Percentiles rank a stretch among this genome's conserved stretches.
These are phyloP conservation scores for Calliopsis andreniformis DNA, from an alignment of 1,140 invertebrate species.

Conservation along the genomic window DNA sequence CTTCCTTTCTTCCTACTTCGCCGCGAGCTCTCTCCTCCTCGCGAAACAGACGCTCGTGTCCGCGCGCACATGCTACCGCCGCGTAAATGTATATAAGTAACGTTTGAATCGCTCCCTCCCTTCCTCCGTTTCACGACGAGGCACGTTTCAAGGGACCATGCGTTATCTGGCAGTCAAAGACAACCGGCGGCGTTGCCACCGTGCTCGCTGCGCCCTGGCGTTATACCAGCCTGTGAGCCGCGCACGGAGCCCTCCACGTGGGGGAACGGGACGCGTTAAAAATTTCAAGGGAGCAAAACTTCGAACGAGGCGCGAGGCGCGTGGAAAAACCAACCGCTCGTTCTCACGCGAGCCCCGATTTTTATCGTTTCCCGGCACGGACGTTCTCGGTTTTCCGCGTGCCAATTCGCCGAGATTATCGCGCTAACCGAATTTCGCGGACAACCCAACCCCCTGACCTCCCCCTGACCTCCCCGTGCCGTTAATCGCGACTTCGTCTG, in stretches of 20 bases:
- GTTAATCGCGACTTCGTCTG: too few relatives aligned
- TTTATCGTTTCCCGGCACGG: constrained; percentile 20
- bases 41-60: constrained; percentile 25
- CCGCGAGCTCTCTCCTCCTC: constrained; percentile 36
- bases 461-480: not conserved
- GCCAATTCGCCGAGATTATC: constrained; percentile 17
- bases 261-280: not conserved
- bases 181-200: constrained; percentile 59
- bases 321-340: constrained; percentile 6
- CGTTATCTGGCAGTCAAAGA: constrained; percentile 71
- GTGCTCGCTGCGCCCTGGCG: constrained; percentile 37
- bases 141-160: constrained; percentile 61
- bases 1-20: constrained; percentile 41
- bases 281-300: constrained; percentile 24
- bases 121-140: constrained; percentile 46
- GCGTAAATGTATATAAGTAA: not conserved
- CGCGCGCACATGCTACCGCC: not conserved
- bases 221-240: not conserved
- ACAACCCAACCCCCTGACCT: too few relatives aligned
- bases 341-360: constrained; percentile 29
- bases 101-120: constrained; percentile 48
- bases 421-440: not conserved
- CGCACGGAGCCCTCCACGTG: too few relatives aligned
- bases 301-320: not conserved
- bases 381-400: constrained; percentile 3